phyloP scores from a whole-genome alignment of 1,140 invertebrate species.

The Maconellicoccus hirsutus region DNA sequence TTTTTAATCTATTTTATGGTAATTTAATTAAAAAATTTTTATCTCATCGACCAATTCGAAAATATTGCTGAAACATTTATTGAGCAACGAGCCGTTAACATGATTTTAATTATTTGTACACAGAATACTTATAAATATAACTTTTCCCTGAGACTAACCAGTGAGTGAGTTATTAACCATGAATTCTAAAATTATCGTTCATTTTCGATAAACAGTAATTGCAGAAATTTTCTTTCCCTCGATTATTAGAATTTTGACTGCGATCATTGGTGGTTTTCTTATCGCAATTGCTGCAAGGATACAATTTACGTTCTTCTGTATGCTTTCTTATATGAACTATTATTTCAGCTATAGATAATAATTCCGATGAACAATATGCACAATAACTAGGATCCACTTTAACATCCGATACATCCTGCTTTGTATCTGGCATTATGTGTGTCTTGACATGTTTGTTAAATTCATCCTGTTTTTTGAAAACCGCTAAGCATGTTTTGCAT shows the following conservation, averaged over 20 bases:
- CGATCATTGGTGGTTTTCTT: neutral
- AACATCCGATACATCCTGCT: neutral
- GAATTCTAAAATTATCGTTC: neutral
- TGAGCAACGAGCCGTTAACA: neutral
- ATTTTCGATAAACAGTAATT: conserved; percentile 5
- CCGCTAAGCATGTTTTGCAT: neutral
- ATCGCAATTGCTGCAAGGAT: neutral
- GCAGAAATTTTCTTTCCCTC: neutral
- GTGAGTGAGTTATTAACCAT: neutral
- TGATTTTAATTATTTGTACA: neutral
- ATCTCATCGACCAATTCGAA: too few relatives aligned
- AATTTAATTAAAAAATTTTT: too few relatives aligned
- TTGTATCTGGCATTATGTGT: neutral
- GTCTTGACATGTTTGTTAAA: neutral
- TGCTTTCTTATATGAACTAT: neutral
- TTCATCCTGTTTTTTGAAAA: conserved; percentile 1
- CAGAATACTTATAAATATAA: neutral
- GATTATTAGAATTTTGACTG: neutral
- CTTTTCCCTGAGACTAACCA: neutral
- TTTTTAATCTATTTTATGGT: too few relatives aligned
- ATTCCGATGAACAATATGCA: neutral
- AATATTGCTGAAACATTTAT: neutral
- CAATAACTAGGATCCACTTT: neutral
- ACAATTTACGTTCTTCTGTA: neutral
- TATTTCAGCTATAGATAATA: neutral